Conservation (phyloP, 2,797 vertebrate genomes). For the Enteromius trimaculatus region DNA sequence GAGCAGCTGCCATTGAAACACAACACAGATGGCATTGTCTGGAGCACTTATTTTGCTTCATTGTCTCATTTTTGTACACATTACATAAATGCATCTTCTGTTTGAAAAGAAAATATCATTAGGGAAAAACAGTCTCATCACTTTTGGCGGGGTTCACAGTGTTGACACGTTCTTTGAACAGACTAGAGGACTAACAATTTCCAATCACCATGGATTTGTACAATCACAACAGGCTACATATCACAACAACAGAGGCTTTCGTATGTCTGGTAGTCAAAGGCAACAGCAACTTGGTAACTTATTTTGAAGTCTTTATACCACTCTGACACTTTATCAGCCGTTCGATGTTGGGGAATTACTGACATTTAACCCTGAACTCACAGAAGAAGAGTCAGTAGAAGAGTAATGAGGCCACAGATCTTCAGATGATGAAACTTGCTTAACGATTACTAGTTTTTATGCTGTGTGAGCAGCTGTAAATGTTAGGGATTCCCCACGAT, state of each 20-base stretch:
- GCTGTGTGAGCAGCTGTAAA: neutral
- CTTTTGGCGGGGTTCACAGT: conserved; percentile 75
- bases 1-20: conserved; percentile 33
- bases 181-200: conserved; percentile 57
- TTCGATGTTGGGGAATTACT: neutral
- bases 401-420: neutral
- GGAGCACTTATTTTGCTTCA: conserved; percentile 31
- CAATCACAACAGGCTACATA: conserved; percentile 70
- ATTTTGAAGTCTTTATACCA: conserved; percentile 4
- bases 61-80: conserved; percentile 24
- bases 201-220: conserved; percentile 62
- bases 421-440: neutral
- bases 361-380: conserved; percentile 20
- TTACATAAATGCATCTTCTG: conserved; percentile 45
- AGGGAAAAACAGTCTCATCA: conserved; percentile 49
- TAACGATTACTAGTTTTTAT: neutral
- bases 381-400: too few relatives aligned
- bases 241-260: conserved; percentile 71
- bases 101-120: conserved; percentile 48
- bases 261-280: conserved; percentile 20
- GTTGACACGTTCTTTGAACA: conserved; percentile 68
- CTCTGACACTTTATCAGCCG: neutral
- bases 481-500: conserved; percentile 13
- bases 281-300: conserved; percentile 6
- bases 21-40: conserved; percentile 33